These are phyloP conservation scores for Falco punctatus DNA, from an alignment of 2,113 vertebrate species.

Conservation along the genomic window DNA sequence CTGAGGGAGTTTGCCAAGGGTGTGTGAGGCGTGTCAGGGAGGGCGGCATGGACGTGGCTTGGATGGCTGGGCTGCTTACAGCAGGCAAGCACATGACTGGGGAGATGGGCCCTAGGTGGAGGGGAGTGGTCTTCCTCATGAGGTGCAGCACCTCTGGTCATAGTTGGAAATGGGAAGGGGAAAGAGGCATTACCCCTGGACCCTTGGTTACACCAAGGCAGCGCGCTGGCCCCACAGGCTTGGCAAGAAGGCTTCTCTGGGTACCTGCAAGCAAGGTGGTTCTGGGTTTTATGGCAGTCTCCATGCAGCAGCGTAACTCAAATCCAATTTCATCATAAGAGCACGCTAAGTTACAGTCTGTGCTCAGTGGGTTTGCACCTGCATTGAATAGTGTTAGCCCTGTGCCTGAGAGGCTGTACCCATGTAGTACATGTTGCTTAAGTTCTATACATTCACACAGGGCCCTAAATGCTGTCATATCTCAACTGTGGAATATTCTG, in stretches of 20 bases:
- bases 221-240: accelerated
- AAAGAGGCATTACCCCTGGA: neutral
- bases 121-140: too few species aligned
- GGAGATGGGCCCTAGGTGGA: neutral
- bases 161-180: too few species aligned
- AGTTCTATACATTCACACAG: neutral
- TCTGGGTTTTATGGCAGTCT: neutral
- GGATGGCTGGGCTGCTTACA: neutral
- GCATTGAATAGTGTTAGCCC: neutral
- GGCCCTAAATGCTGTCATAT: neutral
- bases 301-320: accelerated
- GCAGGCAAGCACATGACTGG: accelerated
- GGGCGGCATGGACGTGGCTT: accelerated
- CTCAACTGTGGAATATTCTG: neutral
- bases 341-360: neutral
- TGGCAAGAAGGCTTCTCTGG: too few species aligned
- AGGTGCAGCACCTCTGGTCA: too few species aligned
- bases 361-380: accelerated
- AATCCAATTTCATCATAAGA: accelerated
- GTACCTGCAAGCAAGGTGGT: accelerated
- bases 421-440: accelerated
- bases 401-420: neutral
- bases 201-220: neutral
- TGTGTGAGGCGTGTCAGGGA: accelerated
- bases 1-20: too few species aligned